Evolutionary conservation across 2,888 invertebrate species (phyloP).

Genomic region (Carpatolechia fugitivella): DNA sequence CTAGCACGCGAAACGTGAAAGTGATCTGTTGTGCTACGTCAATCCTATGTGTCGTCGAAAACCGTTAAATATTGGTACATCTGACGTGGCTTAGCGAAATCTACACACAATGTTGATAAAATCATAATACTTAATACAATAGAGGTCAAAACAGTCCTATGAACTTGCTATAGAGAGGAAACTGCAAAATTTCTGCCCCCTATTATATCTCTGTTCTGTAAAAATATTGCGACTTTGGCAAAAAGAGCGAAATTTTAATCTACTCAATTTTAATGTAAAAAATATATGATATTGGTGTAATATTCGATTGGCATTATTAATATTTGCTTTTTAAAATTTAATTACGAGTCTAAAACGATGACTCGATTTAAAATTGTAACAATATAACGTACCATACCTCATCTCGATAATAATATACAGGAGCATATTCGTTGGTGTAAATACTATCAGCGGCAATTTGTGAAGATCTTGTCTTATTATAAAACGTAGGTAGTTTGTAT

Average conservation of each 20-base stretch:
- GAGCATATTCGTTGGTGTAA: conserved; percentile 11
- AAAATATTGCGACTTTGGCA: background rate
- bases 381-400: conserved; percentile 57
- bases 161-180: too few species aligned
- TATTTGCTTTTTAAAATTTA: background rate
- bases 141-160: too few species aligned
- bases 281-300: background rate
- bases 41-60: too few species aligned
- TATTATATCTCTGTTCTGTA: too few species aligned
- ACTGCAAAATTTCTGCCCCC: too few species aligned
- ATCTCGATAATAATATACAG: conserved; percentile 42
- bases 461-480: conserved; percentile 12
- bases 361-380: conserved; percentile 22
- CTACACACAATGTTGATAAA: too few species aligned
- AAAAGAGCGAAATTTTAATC: conserved; percentile 4
- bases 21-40: too few species aligned
- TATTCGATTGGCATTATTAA: background rate
- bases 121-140: too few species aligned
- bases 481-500: conserved; percentile 8
- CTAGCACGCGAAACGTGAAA: too few species aligned
- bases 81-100: too few species aligned
- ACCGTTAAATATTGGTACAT: too few species aligned
- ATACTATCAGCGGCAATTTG: conserved; percentile 14
- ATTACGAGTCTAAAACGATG: background rate
- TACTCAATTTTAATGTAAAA: background rate